Conservation (phyloP, 2,797 vertebrate genomes). For the Parotocinclus haroldoi region DNA sequence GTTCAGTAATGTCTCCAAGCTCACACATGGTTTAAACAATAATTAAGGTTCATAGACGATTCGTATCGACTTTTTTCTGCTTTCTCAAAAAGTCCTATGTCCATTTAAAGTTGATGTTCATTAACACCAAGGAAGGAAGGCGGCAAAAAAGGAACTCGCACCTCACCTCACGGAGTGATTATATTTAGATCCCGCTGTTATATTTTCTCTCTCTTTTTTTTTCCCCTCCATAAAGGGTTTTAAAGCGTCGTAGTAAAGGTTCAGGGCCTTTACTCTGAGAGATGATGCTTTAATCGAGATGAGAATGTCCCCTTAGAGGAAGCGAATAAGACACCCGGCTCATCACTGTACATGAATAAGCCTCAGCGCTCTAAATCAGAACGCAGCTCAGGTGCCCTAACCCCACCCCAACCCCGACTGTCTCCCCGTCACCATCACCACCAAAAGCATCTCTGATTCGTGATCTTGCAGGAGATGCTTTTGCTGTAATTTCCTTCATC, state of each 20-base stretch:
- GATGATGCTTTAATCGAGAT: slow-evolving; percentile 42
- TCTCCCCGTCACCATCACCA: neutral
- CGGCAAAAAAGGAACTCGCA: neutral
- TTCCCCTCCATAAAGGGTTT: neutral
- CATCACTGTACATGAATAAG: slow-evolving; percentile 41
- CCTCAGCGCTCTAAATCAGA: slow-evolving; percentile 37
- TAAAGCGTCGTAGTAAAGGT: slow-evolving; percentile 34
- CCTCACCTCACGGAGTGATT: neutral
- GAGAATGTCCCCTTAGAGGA: slow-evolving; percentile 23
- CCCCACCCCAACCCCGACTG: neutral
- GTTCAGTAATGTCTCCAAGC: no score
- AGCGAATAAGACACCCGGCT: slow-evolving; percentile 40
- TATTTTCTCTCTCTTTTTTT: neutral
- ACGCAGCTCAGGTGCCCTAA: slow-evolving; percentile 50
- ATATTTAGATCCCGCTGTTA: no score
- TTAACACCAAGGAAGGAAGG: no score
- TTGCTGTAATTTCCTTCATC: slow-evolving; percentile 35
- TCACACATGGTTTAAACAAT: no score
- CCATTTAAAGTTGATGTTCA: no score
- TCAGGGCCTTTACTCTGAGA: slow-evolving; percentile 19
- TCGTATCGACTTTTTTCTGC: no score
- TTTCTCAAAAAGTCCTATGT: no score
- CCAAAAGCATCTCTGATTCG: neutral
- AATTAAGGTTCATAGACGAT: no score
- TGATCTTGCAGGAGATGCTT: slow-evolving; percentile 40